Conservation (phyloP, 2,113 vertebrate species). For the Cottus gobio region DNA sequence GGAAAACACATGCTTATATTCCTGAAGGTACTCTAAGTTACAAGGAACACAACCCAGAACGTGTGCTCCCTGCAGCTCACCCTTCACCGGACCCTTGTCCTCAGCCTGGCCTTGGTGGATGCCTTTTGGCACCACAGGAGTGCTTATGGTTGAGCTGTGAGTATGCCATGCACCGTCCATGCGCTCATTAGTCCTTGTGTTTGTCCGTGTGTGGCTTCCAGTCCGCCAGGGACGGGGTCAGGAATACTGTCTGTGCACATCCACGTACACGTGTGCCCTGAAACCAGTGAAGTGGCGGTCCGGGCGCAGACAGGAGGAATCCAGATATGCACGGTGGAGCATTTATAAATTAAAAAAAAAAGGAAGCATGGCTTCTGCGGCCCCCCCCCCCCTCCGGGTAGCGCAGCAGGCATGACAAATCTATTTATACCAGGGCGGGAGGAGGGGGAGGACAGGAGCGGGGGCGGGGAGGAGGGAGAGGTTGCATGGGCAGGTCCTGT, state of each 20-base stretch:
- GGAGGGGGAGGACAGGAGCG: conserved; percentile 41
- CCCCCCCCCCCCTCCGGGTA: conserved; percentile 51
- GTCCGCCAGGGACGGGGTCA: neutral
- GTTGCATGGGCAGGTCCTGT: conserved; percentile 78
- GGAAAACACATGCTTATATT: neutral
- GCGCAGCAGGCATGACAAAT: conserved; percentile 70
- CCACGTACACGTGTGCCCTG: neutral
- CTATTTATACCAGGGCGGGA: conserved; percentile 80
- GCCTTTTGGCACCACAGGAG: neutral
- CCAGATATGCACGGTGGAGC: conserved; percentile 59
- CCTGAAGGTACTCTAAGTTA: neutral
- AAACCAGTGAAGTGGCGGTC: conserved; percentile 24
- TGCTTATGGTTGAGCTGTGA: neutral
- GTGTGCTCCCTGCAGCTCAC: too few species aligned
- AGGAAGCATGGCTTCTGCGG: conserved; percentile 56
- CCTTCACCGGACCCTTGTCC: neutral
- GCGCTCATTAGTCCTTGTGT: conserved; percentile 6
- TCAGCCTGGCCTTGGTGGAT: neutral
- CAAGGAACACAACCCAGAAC: too few species aligned
- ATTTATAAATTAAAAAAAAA: conserved; percentile 62
- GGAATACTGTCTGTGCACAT: conserved; percentile 1
- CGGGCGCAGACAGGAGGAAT: conserved; percentile 66
- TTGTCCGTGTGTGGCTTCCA: conserved; percentile 3
- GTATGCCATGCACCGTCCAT: neutral
- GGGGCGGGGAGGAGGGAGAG: conserved; percentile 46